A percentile compares a stretch with the other conserved stretches of the same genome.
phyloP scores from a whole-genome alignment of 2,113 vertebrate genomes.

The Phylloscopus whistleri region DNA sequence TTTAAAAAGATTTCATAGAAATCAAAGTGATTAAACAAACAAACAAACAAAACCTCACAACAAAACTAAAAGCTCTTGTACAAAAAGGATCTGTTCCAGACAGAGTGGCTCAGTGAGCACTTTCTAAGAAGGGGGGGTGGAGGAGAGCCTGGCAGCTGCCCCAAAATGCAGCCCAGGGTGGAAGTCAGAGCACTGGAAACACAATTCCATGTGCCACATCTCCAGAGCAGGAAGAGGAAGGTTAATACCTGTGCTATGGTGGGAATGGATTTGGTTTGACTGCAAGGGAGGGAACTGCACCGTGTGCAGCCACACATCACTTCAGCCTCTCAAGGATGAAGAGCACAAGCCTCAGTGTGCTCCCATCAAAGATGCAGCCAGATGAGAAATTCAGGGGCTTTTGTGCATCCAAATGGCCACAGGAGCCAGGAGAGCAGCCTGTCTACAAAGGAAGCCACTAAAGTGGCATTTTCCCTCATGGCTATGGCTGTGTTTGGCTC shows the following conservation, averaged over 20 bases:
- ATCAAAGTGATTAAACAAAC: background rate
- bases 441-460: background rate
- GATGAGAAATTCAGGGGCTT: background rate
- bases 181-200: background rate
- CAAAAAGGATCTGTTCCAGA: background rate
- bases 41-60: background rate
- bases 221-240: background rate
- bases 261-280: background rate
- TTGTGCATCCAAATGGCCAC: background rate
- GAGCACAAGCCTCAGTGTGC: background rate
- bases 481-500: background rate
- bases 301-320: background rate
- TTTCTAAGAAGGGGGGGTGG: background rate
- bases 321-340: background rate
- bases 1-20: background rate
- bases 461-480: background rate
- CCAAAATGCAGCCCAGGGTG: background rate
- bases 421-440: background rate
- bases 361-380: background rate
- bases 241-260: background rate
- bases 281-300: background rate
- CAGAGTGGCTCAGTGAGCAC: background rate
- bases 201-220: background rate
- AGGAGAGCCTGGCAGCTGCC: background rate
- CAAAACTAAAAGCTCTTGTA: background rate